A percentile compares a stretch with the other conserved stretches of the same genome.
These are phyloP conservation scores for Dorcus hopei DNA, from an alignment of 2,888 invertebrate species.

Conservation along the genomic window DNA sequence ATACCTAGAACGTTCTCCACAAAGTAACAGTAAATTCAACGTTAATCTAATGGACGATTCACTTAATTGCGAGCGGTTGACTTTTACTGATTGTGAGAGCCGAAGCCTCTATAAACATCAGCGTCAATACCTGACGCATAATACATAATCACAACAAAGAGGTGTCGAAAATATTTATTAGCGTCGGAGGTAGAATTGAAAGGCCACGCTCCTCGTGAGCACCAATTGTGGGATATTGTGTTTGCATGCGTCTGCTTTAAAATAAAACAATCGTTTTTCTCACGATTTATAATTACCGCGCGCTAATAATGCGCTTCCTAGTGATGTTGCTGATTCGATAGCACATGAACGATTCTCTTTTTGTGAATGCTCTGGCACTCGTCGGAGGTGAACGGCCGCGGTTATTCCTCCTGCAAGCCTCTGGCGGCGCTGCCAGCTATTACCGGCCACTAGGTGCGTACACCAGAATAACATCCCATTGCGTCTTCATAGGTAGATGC, in stretches of 20 bases:
- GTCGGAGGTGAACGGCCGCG: conserved; percentile 44
- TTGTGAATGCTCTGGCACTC: conserved; percentile 42
- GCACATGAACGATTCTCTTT: conserved; percentile 36
- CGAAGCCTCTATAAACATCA: too few relatives aligned
- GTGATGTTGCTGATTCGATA: conserved; percentile 43
- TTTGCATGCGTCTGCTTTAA: neutral
- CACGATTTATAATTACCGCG: conserved; percentile 43
- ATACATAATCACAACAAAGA: too few relatives aligned
- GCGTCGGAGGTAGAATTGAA: too few relatives aligned
- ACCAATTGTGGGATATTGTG: neutral
- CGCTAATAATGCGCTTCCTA: conserved; percentile 45
- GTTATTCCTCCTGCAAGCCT: conserved; percentile 45
- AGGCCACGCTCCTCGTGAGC: too few relatives aligned
- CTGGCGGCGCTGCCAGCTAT: conserved; percentile 36
- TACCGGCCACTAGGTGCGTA: conserved; percentile 26
- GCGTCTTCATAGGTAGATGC: too few relatives aligned
- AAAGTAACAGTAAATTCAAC: too few relatives aligned
- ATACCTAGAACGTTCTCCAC: too few relatives aligned
- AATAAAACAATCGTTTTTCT: conserved; percentile 31
- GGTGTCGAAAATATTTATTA: too few relatives aligned
- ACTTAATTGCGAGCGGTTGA: too few relatives aligned
- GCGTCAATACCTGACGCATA: too few relatives aligned
- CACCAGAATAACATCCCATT: conserved; percentile 9
- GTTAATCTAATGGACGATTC: too few relatives aligned
- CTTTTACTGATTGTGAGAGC: too few relatives aligned